Percentiles rank a stretch among this genome's conserved stretches.
Conservation (phyloP, 2,888 invertebrate species). For the Agrochola lychnidis region DNA sequence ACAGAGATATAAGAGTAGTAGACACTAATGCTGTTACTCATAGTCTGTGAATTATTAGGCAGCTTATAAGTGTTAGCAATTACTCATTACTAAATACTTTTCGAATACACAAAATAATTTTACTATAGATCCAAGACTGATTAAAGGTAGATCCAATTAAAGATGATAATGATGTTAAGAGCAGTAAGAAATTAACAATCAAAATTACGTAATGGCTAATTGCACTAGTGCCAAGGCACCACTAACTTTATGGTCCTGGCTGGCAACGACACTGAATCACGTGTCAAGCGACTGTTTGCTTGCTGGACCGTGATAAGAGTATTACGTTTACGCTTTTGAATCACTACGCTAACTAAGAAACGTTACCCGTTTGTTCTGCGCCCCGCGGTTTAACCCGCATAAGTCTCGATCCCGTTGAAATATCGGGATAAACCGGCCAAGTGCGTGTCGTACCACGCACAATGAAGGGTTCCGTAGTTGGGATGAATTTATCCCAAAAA, state of each 20-base stretch:
- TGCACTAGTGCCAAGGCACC: background rate
- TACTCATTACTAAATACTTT: conserved; percentile 7
- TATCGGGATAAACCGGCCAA: too few relatives aligned
- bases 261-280: conserved; percentile 14
- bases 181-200: background rate
- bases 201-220: conserved; percentile 12
- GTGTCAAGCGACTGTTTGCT: conserved; percentile 21
- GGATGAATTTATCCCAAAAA: too few relatives aligned
- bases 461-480: too few relatives aligned
- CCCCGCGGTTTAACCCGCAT: too few relatives aligned
- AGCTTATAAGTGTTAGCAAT: conserved; percentile 1
- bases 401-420: too few relatives aligned
- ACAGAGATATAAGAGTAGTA: conserved; percentile 2
- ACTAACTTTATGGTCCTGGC: background rate
- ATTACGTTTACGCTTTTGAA: conserved; percentile 36
- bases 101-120: background rate
- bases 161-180: background rate
- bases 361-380: background rate
- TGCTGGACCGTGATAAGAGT: conserved; percentile 39
- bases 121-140: background rate
- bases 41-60: conserved; percentile 23
- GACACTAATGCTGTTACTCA: conserved; percentile 16
- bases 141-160: background rate
- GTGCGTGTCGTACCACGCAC: too few relatives aligned
- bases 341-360: conserved; percentile 12